Conservation (phyloP, 2,888 invertebrate species). For the Nephrotoma flavescens region DNA sequence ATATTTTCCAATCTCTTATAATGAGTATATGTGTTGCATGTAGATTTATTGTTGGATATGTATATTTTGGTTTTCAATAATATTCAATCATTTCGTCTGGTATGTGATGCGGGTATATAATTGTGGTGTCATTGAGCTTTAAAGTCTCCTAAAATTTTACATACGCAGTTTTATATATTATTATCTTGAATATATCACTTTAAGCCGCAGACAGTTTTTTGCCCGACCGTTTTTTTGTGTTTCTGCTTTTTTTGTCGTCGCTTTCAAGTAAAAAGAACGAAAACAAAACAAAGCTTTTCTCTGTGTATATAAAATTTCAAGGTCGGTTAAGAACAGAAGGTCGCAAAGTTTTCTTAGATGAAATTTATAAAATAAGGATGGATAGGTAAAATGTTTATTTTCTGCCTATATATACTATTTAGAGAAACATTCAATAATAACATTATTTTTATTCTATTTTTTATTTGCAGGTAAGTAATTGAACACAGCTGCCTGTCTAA, state of each 20-base stretch:
- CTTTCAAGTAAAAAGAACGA: neutral
- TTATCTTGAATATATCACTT: neutral
- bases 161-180: neutral
- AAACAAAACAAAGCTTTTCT: neutral
- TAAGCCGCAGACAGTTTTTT: neutral
- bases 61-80: neutral
- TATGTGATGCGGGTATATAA: neutral
- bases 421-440: neutral
- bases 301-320: neutral
- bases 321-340: neutral
- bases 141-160: neutral
- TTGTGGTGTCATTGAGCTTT: neutral
- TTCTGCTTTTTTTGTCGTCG: neutral
- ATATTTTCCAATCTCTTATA: neutral
- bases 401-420: neutral
- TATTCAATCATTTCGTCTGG: neutral
- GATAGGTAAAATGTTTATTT: neutral
- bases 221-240: neutral
- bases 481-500: neutral
- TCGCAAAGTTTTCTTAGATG: neutral
- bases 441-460: neutral
- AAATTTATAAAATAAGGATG: neutral
- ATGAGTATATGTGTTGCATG: neutral
- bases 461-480: neutral
- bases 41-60: neutral